These are phyloP conservation scores for Pluvialis apricaria DNA, from an alignment of 2,113 vertebrate species.

Conservation along the genomic window DNA sequence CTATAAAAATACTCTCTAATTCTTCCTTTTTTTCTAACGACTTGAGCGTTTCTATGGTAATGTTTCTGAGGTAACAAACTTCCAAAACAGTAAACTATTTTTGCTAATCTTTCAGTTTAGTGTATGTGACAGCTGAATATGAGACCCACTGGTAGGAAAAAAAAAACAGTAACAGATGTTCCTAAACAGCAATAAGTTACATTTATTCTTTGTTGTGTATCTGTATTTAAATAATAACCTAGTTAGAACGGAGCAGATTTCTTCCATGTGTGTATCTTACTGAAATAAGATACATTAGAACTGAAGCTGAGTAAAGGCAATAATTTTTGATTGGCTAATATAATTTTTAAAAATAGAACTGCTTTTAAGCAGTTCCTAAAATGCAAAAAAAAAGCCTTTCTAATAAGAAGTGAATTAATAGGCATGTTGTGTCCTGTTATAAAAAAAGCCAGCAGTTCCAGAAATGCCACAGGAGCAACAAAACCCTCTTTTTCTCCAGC, in stretches of 20 bases:
- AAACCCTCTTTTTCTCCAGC: background rate
- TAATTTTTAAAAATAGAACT: background rate
- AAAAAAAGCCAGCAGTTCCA: background rate
- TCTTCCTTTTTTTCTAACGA: background rate
- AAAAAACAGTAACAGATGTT: background rate
- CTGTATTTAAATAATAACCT: constrained; percentile 34
- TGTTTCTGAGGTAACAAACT: background rate
- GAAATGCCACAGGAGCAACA: background rate
- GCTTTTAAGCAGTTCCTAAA: background rate
- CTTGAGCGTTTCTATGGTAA: background rate
- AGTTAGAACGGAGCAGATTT: background rate
- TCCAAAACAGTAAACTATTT: background rate
- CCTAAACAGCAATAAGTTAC: background rate
- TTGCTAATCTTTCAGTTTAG: background rate
- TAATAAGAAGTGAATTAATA: background rate
- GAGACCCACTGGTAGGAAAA: background rate
- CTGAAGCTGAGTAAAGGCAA: background rate
- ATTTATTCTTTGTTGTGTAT: constrained; percentile 14
- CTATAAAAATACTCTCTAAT: background rate
- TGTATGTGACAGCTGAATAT: background rate
- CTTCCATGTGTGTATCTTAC: background rate
- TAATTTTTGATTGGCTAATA: background rate
- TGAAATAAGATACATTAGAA: background rate
- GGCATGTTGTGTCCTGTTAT: background rate
- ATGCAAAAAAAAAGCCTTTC: background rate